Evolutionary conservation across 2,113 vertebrate species (phyloP), one percentile per base, ranked within the genome.

Genomic region (Athene cunicularia): DNA sequence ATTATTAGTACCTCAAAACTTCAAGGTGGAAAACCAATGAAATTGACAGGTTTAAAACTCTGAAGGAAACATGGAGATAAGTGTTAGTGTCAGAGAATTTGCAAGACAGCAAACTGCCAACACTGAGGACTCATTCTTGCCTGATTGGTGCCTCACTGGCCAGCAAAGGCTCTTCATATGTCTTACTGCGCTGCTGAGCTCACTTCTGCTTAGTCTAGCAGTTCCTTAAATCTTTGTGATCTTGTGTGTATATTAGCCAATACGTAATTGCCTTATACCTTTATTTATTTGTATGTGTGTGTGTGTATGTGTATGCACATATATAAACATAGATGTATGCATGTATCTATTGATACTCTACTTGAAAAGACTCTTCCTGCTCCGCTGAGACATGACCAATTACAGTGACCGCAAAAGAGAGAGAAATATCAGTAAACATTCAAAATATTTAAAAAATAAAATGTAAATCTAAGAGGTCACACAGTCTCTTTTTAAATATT

Each of bases 231-330:
- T 41, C 35, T 16, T 58, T 62, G 20, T 60, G 43, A 47, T 68
- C 26, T 52, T 68, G 7, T 86, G 21, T 53, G 18, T 59, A 5
- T 27, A 23, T 37, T 60, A 75, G 11, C 8, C 39, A 56, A 43
- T 22, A 41, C 4, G 12, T 19, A 80, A n/a, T 41, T 27, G 3
- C 5, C 20, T 50, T 37, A 77, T 33, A n/a, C 2, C 9, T 79
- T 75, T 45, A 32, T 37, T 71, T 53, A 24, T 75, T 83, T 76
- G 50, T 32, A 3, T 21, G 5, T 74, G 7, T 76, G 27, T 45
- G 14, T 5, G 5, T 12, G 3, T 14, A 2, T 43, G 8, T 21
- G 3, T 12, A 53, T 35, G 2, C 11, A 60, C 1, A 35, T 26
- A 68, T 43, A 33, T 7, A 80, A 52, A 75, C 11, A 22, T n/a